These are phyloP conservation scores for Telenomus remus DNA, from an alignment of 1,140 invertebrate species.

Conservation along the genomic window DNA sequence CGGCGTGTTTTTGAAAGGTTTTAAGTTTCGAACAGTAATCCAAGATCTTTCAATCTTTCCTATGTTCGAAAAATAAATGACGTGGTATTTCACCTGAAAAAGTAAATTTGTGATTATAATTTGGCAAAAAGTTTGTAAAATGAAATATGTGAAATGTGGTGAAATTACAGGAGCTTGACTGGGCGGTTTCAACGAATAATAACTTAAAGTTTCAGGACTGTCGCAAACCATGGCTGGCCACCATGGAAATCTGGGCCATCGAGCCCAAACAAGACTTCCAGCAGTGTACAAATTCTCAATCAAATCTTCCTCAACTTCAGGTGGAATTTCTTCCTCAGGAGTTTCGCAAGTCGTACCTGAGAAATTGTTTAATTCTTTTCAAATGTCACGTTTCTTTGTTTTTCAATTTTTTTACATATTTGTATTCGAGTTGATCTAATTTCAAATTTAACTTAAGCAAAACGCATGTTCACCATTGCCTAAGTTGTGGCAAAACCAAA, in stretches of 20 bases:
- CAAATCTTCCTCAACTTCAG: constrained; percentile 65
- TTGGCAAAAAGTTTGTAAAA: no score
- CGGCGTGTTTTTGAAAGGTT: constrained; percentile 66
- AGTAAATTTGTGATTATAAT: constrained; percentile 5
- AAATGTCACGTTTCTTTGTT: neutral
- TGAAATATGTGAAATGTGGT: no score
- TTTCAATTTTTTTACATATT: neutral
- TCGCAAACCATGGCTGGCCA: constrained; percentile 86
- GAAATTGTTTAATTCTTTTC: neutral
- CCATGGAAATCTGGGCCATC: constrained; percentile 79
- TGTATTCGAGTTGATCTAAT: neutral
- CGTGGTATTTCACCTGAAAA: constrained; percentile 79
- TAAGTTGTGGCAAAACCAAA: constrained; percentile 77
- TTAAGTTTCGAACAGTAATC: constrained; percentile 71
- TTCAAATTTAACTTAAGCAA: neutral
- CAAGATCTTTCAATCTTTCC: constrained; percentile 75
- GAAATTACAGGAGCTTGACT: constrained; percentile 47
- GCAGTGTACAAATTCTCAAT: constrained; percentile 77
- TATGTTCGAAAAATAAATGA: constrained; percentile 78
- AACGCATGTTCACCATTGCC: constrained; percentile 9
- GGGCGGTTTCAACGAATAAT: constrained; percentile 76
- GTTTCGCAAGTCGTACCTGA: constrained; percentile 33
- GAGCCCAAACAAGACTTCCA: constrained; percentile 82
- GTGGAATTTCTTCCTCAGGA: constrained; percentile 64
- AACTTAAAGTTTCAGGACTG: constrained; percentile 79